Percentiles rank a stretch among this genome's conserved stretches.
These are phyloP conservation scores for Columba livia DNA, from an alignment of 2,113 vertebrate species.

Conservation along the genomic window DNA sequence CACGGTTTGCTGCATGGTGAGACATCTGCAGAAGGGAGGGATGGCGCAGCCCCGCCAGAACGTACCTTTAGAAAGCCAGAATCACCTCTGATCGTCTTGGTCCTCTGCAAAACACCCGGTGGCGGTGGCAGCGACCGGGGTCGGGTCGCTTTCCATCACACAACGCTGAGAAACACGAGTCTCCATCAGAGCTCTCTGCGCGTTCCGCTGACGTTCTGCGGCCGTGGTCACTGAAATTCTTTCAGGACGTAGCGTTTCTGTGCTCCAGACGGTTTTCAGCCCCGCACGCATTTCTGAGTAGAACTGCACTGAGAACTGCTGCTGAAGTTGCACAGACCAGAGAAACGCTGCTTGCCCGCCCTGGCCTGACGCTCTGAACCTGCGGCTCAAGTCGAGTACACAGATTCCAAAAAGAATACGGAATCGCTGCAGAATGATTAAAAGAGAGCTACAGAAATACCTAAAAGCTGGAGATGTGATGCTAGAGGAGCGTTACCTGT, in stretches of 20 bases:
- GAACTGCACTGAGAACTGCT: neutral
- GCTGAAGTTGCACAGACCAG: neutral
- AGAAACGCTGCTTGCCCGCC: neutral
- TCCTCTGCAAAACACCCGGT: neutral
- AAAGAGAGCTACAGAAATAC: neutral
- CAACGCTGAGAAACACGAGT: neutral
- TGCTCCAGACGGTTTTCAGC: neutral
- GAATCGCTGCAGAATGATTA: neutral
- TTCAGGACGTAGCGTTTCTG: neutral
- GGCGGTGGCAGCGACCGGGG: neutral
- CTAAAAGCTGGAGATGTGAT: neutral
- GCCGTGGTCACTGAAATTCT: neutral
- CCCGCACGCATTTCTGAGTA: neutral
- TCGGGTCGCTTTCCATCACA: neutral
- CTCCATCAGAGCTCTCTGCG: neutral
- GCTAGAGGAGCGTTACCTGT: neutral
- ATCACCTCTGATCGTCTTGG: neutral
- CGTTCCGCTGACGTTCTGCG: neutral
- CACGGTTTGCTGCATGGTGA: no score
- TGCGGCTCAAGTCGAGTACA: neutral
- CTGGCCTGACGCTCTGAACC: neutral
- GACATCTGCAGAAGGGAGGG: no score
- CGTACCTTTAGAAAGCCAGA: neutral
- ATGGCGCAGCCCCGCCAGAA: neutral
- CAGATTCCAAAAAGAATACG: neutral